These are phyloP conservation scores for Listrodromus nycthemerus DNA, from an alignment of 2,888 invertebrate genomes.

Conservation along the genomic window DNA sequence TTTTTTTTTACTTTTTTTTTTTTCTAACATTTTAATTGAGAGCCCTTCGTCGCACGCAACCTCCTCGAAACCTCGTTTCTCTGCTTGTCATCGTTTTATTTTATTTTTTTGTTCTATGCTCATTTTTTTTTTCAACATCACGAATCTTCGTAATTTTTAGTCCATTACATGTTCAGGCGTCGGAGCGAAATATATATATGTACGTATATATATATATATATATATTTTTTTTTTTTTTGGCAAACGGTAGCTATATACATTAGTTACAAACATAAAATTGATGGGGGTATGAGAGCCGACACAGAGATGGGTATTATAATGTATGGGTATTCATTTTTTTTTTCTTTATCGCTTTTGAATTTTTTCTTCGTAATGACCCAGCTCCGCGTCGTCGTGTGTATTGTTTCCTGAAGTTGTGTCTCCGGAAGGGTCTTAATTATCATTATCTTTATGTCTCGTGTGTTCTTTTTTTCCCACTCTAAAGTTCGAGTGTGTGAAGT, in stretches of 20 bases:
- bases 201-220: slow-evolving; percentile 17
- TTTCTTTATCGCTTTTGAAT: background rate
- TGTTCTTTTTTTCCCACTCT: slow-evolving; percentile 36
- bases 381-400: slow-evolving; percentile 30
- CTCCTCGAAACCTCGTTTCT: slow-evolving; percentile 12
- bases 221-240: slow-evolving; percentile 20
- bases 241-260: slow-evolving; percentile 24
- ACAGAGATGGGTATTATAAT: slow-evolving; percentile 10
- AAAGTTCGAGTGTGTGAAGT: slow-evolving; percentile 68
- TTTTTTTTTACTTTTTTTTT: slow-evolving; percentile 39
- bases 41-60: slow-evolving; percentile 58
- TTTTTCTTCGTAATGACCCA: slow-evolving; percentile 2
- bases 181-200: slow-evolving; percentile 9
- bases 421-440: slow-evolving; percentile 13
- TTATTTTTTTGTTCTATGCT: slow-evolving; percentile 32
- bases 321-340: background rate
- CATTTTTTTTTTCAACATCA: slow-evolving; percentile 18
- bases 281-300: background rate
- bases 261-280: slow-evolving; percentile 45
- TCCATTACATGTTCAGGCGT: background rate
- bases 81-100: background rate
- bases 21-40: slow-evolving; percentile 46
- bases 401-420: slow-evolving; percentile 34
- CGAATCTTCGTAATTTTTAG: slow-evolving; percentile 31
- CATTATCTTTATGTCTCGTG: slow-evolving; percentile 16